Conservation (phyloP, 37 sponge, comb jelly and placozoan genomes). For the Aplysina aerophoba region DNA sequence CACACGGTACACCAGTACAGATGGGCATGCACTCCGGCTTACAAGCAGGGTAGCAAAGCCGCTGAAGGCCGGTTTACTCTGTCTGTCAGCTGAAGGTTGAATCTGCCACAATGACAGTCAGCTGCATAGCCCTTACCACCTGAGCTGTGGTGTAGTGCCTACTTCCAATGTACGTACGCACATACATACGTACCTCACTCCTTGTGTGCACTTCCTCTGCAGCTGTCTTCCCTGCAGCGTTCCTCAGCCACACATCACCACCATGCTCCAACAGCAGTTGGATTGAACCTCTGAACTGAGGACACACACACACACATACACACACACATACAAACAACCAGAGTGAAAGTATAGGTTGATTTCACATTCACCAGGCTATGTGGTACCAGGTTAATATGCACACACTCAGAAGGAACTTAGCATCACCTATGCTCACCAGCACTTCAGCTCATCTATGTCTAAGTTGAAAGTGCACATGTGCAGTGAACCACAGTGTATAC, state of each 20-base stretch:
- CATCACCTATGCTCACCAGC: too few species aligned
- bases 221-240: constrained; percentile 9
- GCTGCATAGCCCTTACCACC: neutral
- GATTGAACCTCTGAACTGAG: neutral
- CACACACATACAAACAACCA: neutral
- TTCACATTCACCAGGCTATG: neutral
- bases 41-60: neutral
- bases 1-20: too few species aligned
- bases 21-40: neutral
- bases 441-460: too few species aligned
- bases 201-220: neutral
- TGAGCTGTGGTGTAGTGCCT: neutral
- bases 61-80: too few species aligned
- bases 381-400: too few species aligned
- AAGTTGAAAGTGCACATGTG: too few species aligned
- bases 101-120: too few species aligned
- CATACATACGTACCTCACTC: constrained; percentile 10
- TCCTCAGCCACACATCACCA: neutral
- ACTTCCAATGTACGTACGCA: constrained; percentile 9
- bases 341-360: neutral
- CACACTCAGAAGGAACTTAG: too few species aligned
- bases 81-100: too few species aligned
- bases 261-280: neutral
- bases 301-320: neutral
- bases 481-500: too few species aligned